These are phyloP conservation scores for Hiodon tergisus DNA, from an alignment of 2,113 vertebrate species.

Conservation along the genomic window DNA sequence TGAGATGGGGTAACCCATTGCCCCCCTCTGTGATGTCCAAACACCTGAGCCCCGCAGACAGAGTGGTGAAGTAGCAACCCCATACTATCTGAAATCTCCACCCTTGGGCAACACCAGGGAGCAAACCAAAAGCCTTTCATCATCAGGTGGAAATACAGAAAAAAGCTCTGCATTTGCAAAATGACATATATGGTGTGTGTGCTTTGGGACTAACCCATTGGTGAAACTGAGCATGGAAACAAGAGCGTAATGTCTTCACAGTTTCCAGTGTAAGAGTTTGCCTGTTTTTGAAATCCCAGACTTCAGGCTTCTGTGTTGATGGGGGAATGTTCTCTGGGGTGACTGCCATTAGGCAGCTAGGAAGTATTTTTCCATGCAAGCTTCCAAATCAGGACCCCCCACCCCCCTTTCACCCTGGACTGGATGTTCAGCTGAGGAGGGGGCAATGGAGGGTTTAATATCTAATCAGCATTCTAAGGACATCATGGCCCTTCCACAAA, in stretches of 20 bases:
- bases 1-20: conserved; percentile 25
- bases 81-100: background rate
- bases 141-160: no score
- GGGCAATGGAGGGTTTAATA: conserved; percentile 11
- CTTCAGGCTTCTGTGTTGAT: no score
- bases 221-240: no score
- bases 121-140: background rate
- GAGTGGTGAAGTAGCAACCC: conserved; percentile 39
- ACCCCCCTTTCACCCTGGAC: background rate
- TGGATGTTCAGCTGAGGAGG: conserved; percentile 19
- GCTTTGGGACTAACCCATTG: no score
- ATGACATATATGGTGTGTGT: no score
- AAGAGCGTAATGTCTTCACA: no score
- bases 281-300: background rate
- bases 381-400: conserved; percentile 7
- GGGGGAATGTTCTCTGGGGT: background rate
- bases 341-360: background rate
- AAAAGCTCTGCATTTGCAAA: no score
- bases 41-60: conserved; percentile 25
- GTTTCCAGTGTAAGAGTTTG: background rate
- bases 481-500: background rate
- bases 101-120: background rate
- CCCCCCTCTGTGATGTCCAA: conserved; percentile 23
- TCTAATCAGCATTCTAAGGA: conserved; percentile 6
- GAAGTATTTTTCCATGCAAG: background rate